These are phyloP conservation scores for Phania funesta DNA, from an alignment of 2,888 invertebrate species.

Conservation along the genomic window DNA sequence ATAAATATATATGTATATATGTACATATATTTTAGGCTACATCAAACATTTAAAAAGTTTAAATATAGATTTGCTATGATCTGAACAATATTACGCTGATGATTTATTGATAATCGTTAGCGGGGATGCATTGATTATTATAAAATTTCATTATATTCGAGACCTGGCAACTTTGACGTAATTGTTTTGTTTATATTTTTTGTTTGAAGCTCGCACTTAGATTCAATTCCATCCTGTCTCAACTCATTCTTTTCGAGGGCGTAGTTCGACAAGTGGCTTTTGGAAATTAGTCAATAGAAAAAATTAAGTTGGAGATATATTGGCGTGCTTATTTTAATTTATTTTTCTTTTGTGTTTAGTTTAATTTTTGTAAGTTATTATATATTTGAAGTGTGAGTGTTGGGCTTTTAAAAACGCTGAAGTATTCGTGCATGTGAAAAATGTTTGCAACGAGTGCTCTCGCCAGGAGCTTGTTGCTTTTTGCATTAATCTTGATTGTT, in stretches of 20 bases:
- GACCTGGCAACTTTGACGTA: constrained; percentile 28
- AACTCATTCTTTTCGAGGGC: constrained; percentile 68
- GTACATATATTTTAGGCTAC: too few species aligned
- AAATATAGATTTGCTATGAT: too few species aligned
- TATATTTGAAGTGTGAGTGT: constrained; percentile 3
- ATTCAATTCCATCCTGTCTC: constrained; percentile 62
- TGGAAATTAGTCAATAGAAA: constrained; percentile 60
- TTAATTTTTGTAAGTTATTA: constrained; percentile 33
- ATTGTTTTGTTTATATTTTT: constrained; percentile 53
- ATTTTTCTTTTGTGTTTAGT: constrained; percentile 57
- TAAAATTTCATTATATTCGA: neutral
- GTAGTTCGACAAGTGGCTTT: constrained; percentile 69
- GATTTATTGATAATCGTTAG: too few species aligned
- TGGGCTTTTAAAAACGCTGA: neutral
- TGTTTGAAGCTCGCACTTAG: constrained; percentile 25
- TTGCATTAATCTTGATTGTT: constrained; percentile 78
- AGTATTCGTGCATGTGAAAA: constrained; percentile 17
- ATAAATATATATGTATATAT: too few species aligned
- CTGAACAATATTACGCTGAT: too few species aligned
- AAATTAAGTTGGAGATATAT: constrained; percentile 3
- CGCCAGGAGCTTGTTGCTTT: constrained; percentile 78
- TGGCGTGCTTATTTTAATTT: constrained; percentile 34
- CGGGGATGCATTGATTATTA: neutral
- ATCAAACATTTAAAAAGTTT: too few species aligned
- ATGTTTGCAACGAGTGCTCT: constrained; percentile 76